Percentiles rank a stretch among this genome's conserved stretches.
phyloP scores from a whole-genome alignment of 2,113 vertebrate genomes.

The Potamarius usumacintae region DNA sequence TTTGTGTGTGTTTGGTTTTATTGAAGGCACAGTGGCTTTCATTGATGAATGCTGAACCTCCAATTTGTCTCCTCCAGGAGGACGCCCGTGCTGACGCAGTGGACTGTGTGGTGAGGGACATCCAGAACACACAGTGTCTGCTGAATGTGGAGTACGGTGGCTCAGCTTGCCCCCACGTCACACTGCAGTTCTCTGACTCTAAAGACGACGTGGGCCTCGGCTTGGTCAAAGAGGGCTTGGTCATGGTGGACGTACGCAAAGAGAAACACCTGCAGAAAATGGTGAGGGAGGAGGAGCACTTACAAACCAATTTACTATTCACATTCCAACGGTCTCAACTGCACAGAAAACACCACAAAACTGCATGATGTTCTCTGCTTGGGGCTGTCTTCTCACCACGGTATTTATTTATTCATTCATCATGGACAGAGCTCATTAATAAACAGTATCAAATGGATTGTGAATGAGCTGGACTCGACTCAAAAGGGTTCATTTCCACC shows the following conservation, averaged over 20 bases:
- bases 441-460: not conserved
- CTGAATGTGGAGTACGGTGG: slow-evolving; percentile 87
- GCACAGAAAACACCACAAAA: not conserved
- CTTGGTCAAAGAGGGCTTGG: slow-evolving; percentile 87
- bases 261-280: slow-evolving; percentile 92
- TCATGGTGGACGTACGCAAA: slow-evolving; percentile 92
- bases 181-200: slow-evolving; percentile 86
- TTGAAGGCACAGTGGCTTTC: not conserved
- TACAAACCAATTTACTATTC: not conserved
- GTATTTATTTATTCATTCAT: not conserved
- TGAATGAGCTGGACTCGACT: not conserved
- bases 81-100: slow-evolving; percentile 85
- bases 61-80: slow-evolving; percentile 70
- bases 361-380: no score
- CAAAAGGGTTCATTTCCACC: not conserved
- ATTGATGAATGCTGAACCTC: not conserved
- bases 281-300: slow-evolving; percentile 66
- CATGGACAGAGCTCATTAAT: not conserved
- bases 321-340: not conserved
- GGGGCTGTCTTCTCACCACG: not conserved
- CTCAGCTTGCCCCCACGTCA: slow-evolving; percentile 79
- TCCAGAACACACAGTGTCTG: slow-evolving; percentile 92
- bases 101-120: slow-evolving; percentile 88
- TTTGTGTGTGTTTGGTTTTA: no score
- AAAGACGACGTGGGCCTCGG: slow-evolving; percentile 89